A percentile compares a stretch with the other conserved stretches of the same genome.
phyloP scores from a whole-genome alignment of 2,888 invertebrate species.

The Psococerastis gibbosa region DNA sequence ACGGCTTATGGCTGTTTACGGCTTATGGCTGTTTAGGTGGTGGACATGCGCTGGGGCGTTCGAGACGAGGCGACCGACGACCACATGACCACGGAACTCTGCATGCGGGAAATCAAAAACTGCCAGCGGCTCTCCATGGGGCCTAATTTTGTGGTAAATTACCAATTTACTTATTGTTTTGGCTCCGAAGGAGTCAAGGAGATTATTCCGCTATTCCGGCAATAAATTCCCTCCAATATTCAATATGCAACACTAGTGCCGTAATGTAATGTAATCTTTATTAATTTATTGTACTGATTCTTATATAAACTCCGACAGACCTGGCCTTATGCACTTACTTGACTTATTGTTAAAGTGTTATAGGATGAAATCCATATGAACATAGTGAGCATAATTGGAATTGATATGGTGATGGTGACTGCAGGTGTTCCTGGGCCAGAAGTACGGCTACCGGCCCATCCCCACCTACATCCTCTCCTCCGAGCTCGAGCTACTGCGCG shows the following conservation, averaged over 20 bases:
- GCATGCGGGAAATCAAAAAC: slow-evolving; percentile 95
- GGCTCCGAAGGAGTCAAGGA: too few species aligned
- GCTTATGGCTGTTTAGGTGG: too few species aligned
- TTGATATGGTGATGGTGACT: too few species aligned
- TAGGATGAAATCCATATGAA: slow-evolving; percentile 7
- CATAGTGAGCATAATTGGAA: too few species aligned
- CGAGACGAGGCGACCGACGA: slow-evolving; percentile 96
- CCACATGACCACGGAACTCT: slow-evolving; percentile 97
- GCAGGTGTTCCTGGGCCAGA: slow-evolving; percentile 86
- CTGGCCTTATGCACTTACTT: neutral
- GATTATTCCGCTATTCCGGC: too few species aligned
- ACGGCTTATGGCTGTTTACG: slow-evolving; percentile 9
- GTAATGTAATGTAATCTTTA: too few species aligned
- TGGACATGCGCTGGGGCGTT: slow-evolving; percentile 98
- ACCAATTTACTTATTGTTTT: too few species aligned
- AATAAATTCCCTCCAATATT: too few species aligned
- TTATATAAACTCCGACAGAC: too few species aligned
- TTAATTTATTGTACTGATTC: too few species aligned
- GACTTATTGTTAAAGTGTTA: neutral
- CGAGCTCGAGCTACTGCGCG: slow-evolving; percentile 70
- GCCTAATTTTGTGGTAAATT: slow-evolving; percentile 88
- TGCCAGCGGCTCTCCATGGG: slow-evolving; percentile 95
- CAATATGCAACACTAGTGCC: too few species aligned
- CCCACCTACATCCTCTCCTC: slow-evolving; percentile 87
- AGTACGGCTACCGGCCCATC: slow-evolving; percentile 94